Evolutionary conservation across 2,113 vertebrate genomes (phyloP).

Genomic region (Ochotona princeps): DNA sequence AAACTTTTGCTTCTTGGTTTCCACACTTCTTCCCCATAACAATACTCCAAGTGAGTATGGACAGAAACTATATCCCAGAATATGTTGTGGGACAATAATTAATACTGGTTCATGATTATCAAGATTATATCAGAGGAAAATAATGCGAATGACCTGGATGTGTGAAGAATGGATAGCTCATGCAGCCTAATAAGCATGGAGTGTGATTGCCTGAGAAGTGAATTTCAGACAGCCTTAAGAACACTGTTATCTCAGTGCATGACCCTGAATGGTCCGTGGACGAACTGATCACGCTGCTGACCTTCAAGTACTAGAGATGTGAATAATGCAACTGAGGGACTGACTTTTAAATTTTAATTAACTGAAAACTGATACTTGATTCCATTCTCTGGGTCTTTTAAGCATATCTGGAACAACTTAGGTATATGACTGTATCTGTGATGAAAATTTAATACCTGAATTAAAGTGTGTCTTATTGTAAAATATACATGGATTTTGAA

Average conservation of each 20-base stretch:
- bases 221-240: not conserved
- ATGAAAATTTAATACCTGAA: slow-evolving; percentile 47
- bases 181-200: not conserved
- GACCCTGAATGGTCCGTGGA: not conserved
- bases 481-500: not conserved
- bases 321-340: too few relatives aligned
- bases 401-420: not conserved
- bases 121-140: not conserved
- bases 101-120: not conserved
- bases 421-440: slow-evolving; percentile 14
- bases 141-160: not conserved
- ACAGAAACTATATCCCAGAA: not conserved
- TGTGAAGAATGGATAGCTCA: not conserved
- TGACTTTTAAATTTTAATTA: not conserved
- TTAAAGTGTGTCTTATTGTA: not conserved
- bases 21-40: not conserved
- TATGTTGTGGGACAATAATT: not conserved
- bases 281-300: not conserved
- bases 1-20: not conserved
- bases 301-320: not conserved
- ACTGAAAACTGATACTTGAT: slow-evolving; percentile 21
- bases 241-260: not conserved
- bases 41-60: not conserved
- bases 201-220: not conserved
- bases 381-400: slow-evolving; percentile 30